These are phyloP conservation scores for Pseudopipra pipra DNA, from an alignment of 2,113 vertebrate species.

Conservation along the genomic window DNA sequence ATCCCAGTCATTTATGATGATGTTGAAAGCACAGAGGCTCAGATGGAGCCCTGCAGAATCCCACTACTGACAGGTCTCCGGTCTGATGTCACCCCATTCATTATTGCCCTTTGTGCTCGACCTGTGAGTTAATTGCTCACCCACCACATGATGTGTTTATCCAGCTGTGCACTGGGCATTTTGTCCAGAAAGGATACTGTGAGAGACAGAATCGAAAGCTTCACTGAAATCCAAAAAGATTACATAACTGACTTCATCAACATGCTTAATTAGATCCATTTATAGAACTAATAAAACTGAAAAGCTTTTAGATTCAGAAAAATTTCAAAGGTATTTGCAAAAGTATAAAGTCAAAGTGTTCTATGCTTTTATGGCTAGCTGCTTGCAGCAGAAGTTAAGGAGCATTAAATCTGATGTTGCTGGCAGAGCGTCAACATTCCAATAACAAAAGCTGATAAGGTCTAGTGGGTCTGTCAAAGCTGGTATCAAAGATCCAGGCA, in stretches of 20 bases:
- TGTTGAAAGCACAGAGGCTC: neutral
- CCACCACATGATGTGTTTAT: neutral
- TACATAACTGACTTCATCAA: neutral
- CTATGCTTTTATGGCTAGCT: neutral
- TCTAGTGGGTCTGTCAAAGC: neutral
- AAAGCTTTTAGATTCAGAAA: neutral
- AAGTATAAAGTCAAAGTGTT: neutral
- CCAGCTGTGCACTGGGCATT: neutral
- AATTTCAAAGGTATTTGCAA: neutral
- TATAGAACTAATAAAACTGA: neutral
- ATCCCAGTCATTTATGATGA: neutral
- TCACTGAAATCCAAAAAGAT: neutral
- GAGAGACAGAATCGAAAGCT: neutral
- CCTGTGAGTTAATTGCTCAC: fast-evolving
- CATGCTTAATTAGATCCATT: neutral
- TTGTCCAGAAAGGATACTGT: neutral
- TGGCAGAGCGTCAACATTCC: slow-evolving; percentile 11
- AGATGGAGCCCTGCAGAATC: neutral
- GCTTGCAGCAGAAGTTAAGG: neutral
- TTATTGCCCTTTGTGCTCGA: neutral
- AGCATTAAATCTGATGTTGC: neutral
- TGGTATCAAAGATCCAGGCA: neutral
- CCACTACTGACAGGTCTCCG: neutral
- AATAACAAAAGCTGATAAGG: neutral
- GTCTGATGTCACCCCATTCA: neutral